A percentile compares a stretch with the other conserved stretches of the same genome.
Evolutionary conservation across 2,888 invertebrate genomes (phyloP).

Genomic region (Vanessa cardui): DNA sequence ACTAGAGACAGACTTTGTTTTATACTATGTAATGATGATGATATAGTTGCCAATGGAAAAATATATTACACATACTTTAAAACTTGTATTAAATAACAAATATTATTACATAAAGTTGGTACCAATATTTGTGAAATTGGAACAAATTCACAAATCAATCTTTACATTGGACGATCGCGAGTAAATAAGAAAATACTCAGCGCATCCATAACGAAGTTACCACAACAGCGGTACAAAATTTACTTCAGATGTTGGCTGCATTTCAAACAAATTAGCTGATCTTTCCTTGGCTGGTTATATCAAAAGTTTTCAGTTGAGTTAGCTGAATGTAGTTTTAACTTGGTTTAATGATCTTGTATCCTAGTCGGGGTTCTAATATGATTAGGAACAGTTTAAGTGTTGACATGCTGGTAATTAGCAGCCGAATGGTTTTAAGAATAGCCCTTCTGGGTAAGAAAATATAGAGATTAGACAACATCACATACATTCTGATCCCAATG

Average conservation of each 20-base stretch:
- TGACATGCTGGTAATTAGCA: not conserved
- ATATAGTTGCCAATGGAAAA: too few relatives aligned
- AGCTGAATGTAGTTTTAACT: conserved; percentile 9
- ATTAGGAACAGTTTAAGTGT: not conserved
- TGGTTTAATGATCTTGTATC: not conserved
- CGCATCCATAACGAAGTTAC: not conserved
- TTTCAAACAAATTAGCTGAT: conserved; percentile 12
- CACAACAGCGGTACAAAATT: conserved; percentile 7
- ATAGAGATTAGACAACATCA: too few relatives aligned
- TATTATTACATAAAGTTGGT: too few relatives aligned
- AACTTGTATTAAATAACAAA: too few relatives aligned
- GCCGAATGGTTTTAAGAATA: too few relatives aligned
- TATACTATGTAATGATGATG: too few relatives aligned
- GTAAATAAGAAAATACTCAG: not conserved
- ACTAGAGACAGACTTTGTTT: too few relatives aligned
- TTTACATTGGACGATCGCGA: not conserved
- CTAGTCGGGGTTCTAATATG: not conserved
- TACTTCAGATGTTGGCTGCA: conserved; percentile 8
- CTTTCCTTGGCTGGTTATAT: conserved; percentile 6
- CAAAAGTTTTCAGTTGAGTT: conserved; percentile 11
- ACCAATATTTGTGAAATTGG: too few relatives aligned
- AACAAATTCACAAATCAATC: too few relatives aligned
- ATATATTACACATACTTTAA: too few relatives aligned
- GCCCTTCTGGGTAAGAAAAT: too few relatives aligned
- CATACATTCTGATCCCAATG: too few relatives aligned